phyloP scores from a whole-genome alignment of 2,797 vertebrate species.

The Clarias fuscus region DNA sequence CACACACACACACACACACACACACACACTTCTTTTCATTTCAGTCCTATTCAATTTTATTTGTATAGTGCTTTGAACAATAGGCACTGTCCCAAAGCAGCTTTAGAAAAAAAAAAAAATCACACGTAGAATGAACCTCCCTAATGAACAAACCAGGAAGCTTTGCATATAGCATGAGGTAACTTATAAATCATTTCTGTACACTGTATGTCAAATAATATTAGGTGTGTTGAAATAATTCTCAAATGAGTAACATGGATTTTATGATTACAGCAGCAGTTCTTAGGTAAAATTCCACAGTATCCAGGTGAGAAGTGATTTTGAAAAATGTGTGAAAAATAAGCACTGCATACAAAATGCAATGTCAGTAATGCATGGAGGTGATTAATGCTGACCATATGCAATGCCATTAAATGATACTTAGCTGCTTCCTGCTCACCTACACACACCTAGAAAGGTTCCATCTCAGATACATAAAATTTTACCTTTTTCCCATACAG shows the following conservation, averaged over 20 bases:
- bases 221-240: neutral
- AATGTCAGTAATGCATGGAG: slow-evolving; percentile 53
- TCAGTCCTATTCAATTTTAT: neutral
- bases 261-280: neutral
- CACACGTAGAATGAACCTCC: neutral
- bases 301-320: neutral
- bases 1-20: neutral
- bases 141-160: neutral
- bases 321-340: slow-evolving; percentile 48
- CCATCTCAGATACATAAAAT: neutral
- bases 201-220: neutral
- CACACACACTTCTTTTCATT: neutral
- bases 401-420: slow-evolving; percentile 22
- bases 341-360: slow-evolving; percentile 42
- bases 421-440: slow-evolving; percentile 16
- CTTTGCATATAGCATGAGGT: neutral
- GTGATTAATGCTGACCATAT: slow-evolving; percentile 54
- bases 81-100: neutral
- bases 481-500: slow-evolving; percentile 25
- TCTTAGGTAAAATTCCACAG: neutral
- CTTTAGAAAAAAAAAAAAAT: neutral
- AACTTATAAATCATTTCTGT: neutral
- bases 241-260: neutral
- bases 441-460: slow-evolving; percentile 11
- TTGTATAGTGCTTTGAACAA: neutral